These are phyloP conservation scores for Hyposoter didymator DNA, from an alignment of 2,888 invertebrate species.

Conservation along the genomic window DNA sequence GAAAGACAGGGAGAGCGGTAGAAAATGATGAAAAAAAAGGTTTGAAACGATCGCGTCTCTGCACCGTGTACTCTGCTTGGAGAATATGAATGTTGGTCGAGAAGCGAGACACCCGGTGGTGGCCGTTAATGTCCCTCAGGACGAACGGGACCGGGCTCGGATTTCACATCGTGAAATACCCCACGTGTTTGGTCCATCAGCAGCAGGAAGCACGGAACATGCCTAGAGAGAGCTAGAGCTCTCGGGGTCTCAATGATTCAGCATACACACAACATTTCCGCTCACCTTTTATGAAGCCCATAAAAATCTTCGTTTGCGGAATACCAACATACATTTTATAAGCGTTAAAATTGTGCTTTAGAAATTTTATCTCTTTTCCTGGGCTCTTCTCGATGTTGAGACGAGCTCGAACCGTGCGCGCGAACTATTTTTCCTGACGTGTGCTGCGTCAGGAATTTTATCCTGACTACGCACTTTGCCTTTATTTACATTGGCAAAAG, in stretches of 20 bases:
- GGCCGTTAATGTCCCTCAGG: constrained; percentile 63
- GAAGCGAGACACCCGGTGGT: constrained; percentile 21
- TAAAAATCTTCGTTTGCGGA: not conserved
- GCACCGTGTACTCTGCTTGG: not conserved
- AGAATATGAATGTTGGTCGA: constrained; percentile 50
- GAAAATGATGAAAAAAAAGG: constrained; percentile 1
- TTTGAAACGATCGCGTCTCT: not conserved
- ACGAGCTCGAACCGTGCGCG: not conserved
- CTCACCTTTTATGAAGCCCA: constrained; percentile 10
- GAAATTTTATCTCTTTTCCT: not conserved
- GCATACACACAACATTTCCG: not conserved
- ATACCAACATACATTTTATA: not conserved
- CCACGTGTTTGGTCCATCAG: constrained; percentile 25
- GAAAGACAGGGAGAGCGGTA: not conserved
- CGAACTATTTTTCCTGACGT: not conserved
- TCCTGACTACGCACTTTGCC: constrained; percentile 32
- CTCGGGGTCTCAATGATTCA: not conserved
- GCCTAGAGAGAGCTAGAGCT: constrained; percentile 5
- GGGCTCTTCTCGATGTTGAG: not conserved
- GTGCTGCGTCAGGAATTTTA: constrained; percentile 10
- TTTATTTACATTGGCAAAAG: constrained; percentile 65
- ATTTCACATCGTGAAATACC: constrained; percentile 61
- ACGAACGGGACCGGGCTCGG: constrained; percentile 62
- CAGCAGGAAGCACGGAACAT: constrained; percentile 34
- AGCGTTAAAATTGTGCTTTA: not conserved